Base-by-base conservation (phyloP, 2,113 vertebrate genomes). In the Chaetodon trifascialis region DNA sequence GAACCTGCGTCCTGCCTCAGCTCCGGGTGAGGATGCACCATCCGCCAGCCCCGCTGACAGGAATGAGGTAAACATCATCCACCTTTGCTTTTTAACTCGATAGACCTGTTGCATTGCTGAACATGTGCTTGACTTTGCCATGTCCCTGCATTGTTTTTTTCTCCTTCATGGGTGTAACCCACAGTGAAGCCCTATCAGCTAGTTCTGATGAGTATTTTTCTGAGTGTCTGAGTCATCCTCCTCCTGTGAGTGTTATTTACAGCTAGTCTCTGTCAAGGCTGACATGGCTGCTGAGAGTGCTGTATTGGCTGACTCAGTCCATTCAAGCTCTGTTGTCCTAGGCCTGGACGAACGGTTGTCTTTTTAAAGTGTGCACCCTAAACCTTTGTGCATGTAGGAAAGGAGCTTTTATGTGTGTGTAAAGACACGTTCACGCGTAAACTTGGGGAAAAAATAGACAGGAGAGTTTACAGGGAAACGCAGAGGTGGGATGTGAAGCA, bases 1-100 rank as follows among this genome's bases (percentile, higher is more conserved):
- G 82, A 95, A 82, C 94, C 92, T 88, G 86, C 94, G 94, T 70
- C 95, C 95, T 1, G 94, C 73, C 38, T 93, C 96, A 15, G 97
- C 96, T 76, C 97, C 96, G 10, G 97, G 95, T 62, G 95, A 89
- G 86, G 97, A 97, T n/a, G 90, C 96, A 9, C 89, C 93, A 1
- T 11, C 83, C 11, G 58, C 69, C 7, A 92, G 62, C 15, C 93
- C 96, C 72, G 90, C 91, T 82, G 97, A 99, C 42, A 97, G 94
- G 93, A 98, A 97, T 59, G 98, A 99, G 97, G 98, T 99, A 95
- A 46, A 70, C 49, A 5, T 42, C 7, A 15, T 5, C 42, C 9
- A 58, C 25, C 38, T 68, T 69, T 56, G 4, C 19, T 36, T 75
- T 55, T 82, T 23, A 65, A 46, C 74, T 71, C 0, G 34, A 71